Base-by-base conservation (phyloP, 2,888 invertebrate species). In the Acanthosepion pharaonis region DNA sequence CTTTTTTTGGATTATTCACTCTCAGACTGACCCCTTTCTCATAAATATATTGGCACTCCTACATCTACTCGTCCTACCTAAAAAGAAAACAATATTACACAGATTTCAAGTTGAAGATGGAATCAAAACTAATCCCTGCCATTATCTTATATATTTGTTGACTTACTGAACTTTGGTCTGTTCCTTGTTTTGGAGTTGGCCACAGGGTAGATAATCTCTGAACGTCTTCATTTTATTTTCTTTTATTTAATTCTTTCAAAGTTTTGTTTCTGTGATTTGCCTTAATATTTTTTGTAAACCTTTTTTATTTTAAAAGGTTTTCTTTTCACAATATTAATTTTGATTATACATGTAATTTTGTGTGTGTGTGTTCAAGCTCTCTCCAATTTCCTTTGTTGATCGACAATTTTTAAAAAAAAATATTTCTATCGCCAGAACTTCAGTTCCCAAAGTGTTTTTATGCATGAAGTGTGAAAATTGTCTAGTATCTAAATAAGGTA, bases 391-490 rank as follows among this genome's bases (percentile, higher is more conserved):
- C 20, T 55, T 55, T 55, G 15, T 55, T 55, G 20, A 9, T 18
- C 9, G 20, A 55, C 59, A 59, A 59, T 59, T 20, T 23, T 20
- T 23, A 59, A 20, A 59, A 59, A 59, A 20, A 23, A 51, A 15
- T 51, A 42, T 42, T 18, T 23, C 20, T 23, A 23, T 23, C 59
- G 2, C 5, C 59, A 59, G 23, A 59, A 59, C 23, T 59, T 20
- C 23, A 59, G 23, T 20, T 23, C 20, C 59, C 59, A n/a, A 6
- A n/a, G 9, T 78, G 11, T 78, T 78, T 78, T 78, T 15, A 78
- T 78, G 78, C 78, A 78, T 78, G 78, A 78, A 78, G 9, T 78
- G 78, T 78, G n/a, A n/a, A 78, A 78, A 78, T n/a, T 78, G 78
- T 78, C 78, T 78, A 78, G n/a, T 78, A 78, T 18, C 15, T 78